Conservation (phyloP, 2,113 vertebrate genomes). For the Phyllostomus hastatus region DNA sequence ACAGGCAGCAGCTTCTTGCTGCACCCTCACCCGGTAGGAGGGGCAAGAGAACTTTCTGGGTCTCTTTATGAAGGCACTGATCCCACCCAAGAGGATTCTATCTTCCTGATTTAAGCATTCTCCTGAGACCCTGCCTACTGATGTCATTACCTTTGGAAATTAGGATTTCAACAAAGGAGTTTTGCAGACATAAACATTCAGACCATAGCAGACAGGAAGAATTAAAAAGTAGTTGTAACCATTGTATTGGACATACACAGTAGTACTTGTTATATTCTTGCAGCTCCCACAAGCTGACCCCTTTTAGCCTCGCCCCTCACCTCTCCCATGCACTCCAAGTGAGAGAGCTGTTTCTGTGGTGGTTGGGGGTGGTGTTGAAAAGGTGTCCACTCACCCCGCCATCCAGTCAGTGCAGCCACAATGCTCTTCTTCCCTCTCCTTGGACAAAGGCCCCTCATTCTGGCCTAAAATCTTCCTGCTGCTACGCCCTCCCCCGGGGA, state of each 20-base stretch:
- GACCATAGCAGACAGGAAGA: background rate
- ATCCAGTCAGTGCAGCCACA: background rate
- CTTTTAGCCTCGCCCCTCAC: background rate
- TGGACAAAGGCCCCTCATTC: background rate
- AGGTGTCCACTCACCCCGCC: background rate
- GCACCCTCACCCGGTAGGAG: background rate
- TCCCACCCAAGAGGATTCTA: background rate
- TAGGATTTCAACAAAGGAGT: background rate
- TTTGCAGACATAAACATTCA: background rate
- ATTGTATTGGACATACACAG: background rate
- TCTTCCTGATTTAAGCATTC: background rate
- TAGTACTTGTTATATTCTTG: background rate
- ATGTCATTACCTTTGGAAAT: background rate
- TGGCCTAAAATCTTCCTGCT: background rate
- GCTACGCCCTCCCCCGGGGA: background rate
- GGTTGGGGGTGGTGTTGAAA: background rate
- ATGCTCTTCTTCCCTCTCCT: background rate
- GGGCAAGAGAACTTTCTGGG: background rate
- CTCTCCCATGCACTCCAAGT: background rate
- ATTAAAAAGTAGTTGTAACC: background rate
- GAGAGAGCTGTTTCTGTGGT: background rate
- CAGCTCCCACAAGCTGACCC: background rate
- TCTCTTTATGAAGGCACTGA: background rate
- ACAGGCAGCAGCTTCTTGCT: fast-evolving
- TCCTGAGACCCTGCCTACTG: background rate